Base-by-base conservation (phyloP, 2,113 vertebrate species). In the Neotoma lepida region DNA sequence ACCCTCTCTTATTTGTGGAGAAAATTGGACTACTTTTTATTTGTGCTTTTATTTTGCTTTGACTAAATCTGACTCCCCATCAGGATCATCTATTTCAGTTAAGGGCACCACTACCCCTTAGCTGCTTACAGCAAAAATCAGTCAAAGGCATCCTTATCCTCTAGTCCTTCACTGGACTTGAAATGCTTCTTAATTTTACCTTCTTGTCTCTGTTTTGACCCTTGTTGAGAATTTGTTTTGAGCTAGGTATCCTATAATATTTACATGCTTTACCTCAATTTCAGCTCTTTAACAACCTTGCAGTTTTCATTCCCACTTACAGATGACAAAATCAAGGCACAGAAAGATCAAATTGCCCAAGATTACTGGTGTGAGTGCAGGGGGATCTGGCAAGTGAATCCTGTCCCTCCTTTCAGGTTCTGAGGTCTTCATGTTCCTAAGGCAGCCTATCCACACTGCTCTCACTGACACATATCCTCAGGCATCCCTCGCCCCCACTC, bases 151-250 rank as follows among this genome's bases (percentile, higher is more conserved):
- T 81, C 54, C 68, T 91, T 28, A 20, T 54, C 44, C 49, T 28
- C 18, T 22, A 30, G 44, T 86, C 39, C 74, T 61, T 70, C 22
- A 41, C 2, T 33, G 81, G 76, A 85, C 56, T 17, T 1, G 54
- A 64, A 78, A 22, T 33, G 10, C 41, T 89, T 68, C 61, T 92
- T 26, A 41, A 7, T 78, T 56, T 28, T 89, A 39, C 94, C 94
- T 46, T 14, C 2, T 2, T 82, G 15, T 92, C 28, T 88, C 20
- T 73, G 9, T 61, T 41, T 71, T 74, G 70, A 66, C 9, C 4
- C 61, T 44, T 39, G 8, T 9, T 30, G 58, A n/a, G 18, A 61
- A 66, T 90, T 77, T 88, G 28, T 49, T 85, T 46, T 49, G 2
- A 33, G 41, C 9, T 58, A 86, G 73, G 33, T 86, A 77, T 86